Percentiles rank a stretch among this genome's conserved stretches.
Evolutionary conservation across 23 tunicate species (phyloP).

Genomic region (Trididemnum clinides): DNA sequence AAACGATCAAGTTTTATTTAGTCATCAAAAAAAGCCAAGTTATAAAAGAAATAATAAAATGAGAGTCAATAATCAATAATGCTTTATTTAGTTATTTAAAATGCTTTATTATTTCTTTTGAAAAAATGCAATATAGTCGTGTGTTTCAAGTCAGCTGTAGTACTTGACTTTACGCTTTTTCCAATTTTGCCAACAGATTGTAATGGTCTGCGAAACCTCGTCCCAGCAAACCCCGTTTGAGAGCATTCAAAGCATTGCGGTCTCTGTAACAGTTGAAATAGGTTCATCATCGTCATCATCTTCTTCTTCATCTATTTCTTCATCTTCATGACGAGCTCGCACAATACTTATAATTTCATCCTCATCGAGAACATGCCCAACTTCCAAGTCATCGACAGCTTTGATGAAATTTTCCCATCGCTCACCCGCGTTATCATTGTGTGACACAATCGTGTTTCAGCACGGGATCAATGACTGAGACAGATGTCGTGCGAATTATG

Average conservation of each 20-base stretch:
- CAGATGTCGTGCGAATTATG: neutral
- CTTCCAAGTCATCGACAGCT: neutral
- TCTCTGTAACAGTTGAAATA: conserved; percentile 19
- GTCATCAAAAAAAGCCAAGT: neutral
- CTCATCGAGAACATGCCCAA: conserved; percentile 3
- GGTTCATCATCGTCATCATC: conserved; percentile 17
- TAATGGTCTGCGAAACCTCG: conserved; percentile 20
- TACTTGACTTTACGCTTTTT: conserved; percentile 19
- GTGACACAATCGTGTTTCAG: neutral
- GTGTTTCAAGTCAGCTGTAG: conserved; percentile 28
- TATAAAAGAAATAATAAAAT: neutral
- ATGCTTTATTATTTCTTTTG: neutral
- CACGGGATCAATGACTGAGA: conserved; percentile 3
- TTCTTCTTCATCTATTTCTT: conserved; percentile 11
- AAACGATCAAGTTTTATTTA: too few species aligned
- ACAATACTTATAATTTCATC: conserved; percentile 12
- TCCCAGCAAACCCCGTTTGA: conserved; percentile 29
- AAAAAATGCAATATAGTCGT: conserved; percentile 11
- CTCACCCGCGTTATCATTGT: neutral
- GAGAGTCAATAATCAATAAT: neutral
- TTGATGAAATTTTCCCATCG: neutral
- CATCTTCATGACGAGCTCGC: conserved; percentile 24
- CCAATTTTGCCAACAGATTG: conserved; percentile 31
- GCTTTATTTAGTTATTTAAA: neutral
- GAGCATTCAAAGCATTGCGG: conserved; percentile 26